Conservation (phyloP, 1,140 invertebrate species). For the Magallana ariakensis region DNA sequence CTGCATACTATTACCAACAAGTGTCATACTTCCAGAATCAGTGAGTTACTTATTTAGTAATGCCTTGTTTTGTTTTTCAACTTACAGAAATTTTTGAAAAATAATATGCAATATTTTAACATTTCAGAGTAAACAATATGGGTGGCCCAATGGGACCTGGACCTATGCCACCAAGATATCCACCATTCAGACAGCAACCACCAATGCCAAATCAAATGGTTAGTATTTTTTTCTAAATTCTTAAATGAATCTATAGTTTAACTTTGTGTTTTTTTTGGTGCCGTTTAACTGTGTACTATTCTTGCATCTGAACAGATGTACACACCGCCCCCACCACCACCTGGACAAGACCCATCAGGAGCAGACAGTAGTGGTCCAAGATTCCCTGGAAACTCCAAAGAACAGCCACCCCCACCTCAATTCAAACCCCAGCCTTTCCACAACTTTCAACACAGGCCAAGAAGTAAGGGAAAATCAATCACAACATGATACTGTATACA, state of each 20-base stretch:
- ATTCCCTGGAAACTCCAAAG: neutral
- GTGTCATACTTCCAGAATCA: conserved; percentile 2
- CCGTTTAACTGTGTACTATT: neutral
- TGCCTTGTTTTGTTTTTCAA: neutral
- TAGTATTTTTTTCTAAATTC: neutral
- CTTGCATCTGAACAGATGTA: neutral
- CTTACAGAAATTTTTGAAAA: neutral
- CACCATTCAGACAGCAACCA: conserved; percentile 3
- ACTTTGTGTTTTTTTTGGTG: neutral
- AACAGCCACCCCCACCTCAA: neutral
- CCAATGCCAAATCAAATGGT: conserved; percentile 21
- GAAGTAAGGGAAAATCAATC: conserved; percentile 35
- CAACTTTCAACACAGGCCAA: conserved; percentile 55
- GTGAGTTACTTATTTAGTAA: conserved; percentile 1
- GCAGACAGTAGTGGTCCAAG: neutral
- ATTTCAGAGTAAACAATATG: conserved; percentile 6
- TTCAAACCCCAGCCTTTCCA: neutral
- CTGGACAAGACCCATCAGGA: neutral
- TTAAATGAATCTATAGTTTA: neutral
- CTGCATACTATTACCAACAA: conserved; percentile 22
- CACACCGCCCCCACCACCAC: neutral
- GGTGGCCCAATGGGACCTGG: conserved; percentile 9
- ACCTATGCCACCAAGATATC: neutral
- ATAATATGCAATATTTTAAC: neutral
- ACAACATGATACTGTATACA: no score